A percentile compares a stretch with the other conserved stretches of the same genome.
phyloP scores from a whole-genome alignment of 2,888 invertebrate genomes.

The Spialia ferax region DNA sequence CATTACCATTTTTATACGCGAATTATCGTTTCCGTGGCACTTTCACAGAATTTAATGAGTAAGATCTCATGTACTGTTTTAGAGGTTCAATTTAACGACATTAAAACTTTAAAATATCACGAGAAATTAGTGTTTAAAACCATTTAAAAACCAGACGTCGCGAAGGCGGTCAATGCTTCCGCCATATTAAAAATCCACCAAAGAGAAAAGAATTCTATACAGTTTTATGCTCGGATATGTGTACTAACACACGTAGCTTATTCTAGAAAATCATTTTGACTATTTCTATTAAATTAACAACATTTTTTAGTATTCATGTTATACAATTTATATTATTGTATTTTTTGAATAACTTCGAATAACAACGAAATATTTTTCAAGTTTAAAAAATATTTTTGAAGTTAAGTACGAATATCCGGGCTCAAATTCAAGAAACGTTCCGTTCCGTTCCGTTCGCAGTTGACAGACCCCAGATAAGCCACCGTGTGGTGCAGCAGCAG shows the following conservation, averaged over 20 bases:
- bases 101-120: constrained; percentile 59
- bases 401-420: neutral
- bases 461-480: too few relatives aligned
- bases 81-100: constrained; percentile 60
- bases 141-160: constrained; percentile 74
- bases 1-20: constrained; percentile 83
- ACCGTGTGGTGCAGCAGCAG: too few relatives aligned
- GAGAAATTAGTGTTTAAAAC: constrained; percentile 62
- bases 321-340: too few relatives aligned
- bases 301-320: too few relatives aligned
- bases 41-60: constrained; percentile 43
- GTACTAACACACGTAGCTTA: too few relatives aligned
- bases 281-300: too few relatives aligned
- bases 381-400: too few relatives aligned
- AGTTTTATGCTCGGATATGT: constrained; percentile 49
- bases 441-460: too few relatives aligned
- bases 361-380: too few relatives aligned
- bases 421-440: constrained; percentile 11
- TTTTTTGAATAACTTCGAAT: too few relatives aligned
- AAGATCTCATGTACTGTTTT: constrained; percentile 45
- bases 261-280: too few relatives aligned
- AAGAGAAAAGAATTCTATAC: constrained; percentile 67
- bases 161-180: constrained; percentile 83
- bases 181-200: constrained; percentile 80
- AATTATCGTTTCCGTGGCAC: constrained; percentile 51